Evolutionary conservation across 2,113 vertebrate species (phyloP), one percentile per base, ranked within the genome.

Genomic region (Coptodon bakossiorum): DNA sequence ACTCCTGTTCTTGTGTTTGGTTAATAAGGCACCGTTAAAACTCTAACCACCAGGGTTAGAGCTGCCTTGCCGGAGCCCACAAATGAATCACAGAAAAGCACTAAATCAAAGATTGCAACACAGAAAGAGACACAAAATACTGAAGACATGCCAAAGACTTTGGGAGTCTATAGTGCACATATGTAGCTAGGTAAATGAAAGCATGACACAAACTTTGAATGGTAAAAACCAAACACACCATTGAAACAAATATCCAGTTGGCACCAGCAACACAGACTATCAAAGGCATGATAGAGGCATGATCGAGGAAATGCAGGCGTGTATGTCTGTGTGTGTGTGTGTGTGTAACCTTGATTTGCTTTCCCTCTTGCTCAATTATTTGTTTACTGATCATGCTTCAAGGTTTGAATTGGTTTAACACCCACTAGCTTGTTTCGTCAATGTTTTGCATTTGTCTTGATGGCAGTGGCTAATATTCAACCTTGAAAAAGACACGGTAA

Each of bases 391-490:
- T 68, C 34, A 45, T 34, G 43, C 83, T 84, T 89, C 82, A 90
- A 88, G 80, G 88, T 91, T 91, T 79, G 57, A 82, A 80, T 57
- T 4, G 10, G 10, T 61, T 34, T 17, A 76, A 80, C 43, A 43
- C 11, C 56, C 31, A 76, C 81, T 53, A 29, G 66, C 83, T 54
- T 40, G 59, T 83, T 87, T 71, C 73, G 63, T 90, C 82, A 89
- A 34, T 90, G 90, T 87, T 91, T 90, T 48, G 29, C 63, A 80
- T 81, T 36, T 83, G 16, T 50, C 24, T 73, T 24, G 16, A 54
- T 48, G 9, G 38, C 6, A 29, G 11, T 7, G 27, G 57, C 19
- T 89, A 94, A 93, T 92, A 79, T 92, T 94, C 89, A 92, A 91
- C 89, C 56, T 40, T 50, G 5, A 29, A 71, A 53, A 66, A 52